Evolutionary conservation across 2,797 vertebrate species (phyloP).

Genomic region (Falco cherrug): DNA sequence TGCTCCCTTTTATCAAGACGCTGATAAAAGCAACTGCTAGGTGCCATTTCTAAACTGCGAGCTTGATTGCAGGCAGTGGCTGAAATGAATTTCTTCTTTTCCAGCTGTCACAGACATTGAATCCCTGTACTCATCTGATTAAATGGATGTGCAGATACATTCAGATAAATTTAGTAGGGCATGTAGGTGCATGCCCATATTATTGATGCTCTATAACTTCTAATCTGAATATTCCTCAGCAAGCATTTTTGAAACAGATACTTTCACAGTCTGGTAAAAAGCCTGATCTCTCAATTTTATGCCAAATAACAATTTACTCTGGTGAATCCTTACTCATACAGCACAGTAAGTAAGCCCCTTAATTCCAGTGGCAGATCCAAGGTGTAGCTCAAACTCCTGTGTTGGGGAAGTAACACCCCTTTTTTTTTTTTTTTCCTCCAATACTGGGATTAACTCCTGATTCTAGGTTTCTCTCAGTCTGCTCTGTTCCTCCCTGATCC

Average conservation of each 20-base stretch:
- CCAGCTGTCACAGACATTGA: neutral
- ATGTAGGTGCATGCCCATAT: neutral
- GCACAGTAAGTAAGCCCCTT: neutral
- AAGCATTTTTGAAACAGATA: neutral
- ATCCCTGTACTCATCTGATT: neutral
- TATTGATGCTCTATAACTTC: neutral
- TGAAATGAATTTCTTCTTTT: neutral
- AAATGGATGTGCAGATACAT: neutral
- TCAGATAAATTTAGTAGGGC: neutral
- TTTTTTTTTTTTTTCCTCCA: neutral
- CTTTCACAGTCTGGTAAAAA: neutral
- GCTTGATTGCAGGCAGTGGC: neutral
- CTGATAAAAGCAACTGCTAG: slow-evolving; percentile 12
- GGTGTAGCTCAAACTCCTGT: neutral
- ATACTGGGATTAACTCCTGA: neutral
- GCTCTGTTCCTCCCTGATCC: neutral
- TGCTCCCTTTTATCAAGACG: neutral
- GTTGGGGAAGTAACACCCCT: neutral
- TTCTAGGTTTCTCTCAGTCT: neutral
- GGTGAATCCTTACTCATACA: neutral
- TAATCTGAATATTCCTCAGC: neutral
- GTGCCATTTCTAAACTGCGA: neutral
- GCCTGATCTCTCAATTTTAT: neutral
- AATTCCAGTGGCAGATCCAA: neutral
- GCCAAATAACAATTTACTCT: neutral